These are phyloP conservation scores for Portunus trituberculatus DNA, from an alignment of 1,140 invertebrate species.

Conservation along the genomic window DNA sequence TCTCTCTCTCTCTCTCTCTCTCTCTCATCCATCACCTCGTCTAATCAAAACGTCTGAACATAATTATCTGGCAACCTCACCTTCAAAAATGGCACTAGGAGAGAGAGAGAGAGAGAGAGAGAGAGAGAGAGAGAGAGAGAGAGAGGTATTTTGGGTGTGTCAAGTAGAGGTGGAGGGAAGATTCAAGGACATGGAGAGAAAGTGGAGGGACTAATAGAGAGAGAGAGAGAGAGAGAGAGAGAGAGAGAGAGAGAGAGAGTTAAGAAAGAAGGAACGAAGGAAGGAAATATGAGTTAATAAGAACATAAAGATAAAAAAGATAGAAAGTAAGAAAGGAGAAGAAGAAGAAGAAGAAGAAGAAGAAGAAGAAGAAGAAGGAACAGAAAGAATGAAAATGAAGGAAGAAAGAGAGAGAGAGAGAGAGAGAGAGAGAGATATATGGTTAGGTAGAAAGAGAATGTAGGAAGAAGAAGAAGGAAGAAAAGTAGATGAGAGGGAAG, in stretches of 20 bases:
- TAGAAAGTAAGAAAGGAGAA: neutral
- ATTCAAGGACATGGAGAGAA: too few species aligned
- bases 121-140: too few species aligned
- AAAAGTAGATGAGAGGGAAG: neutral
- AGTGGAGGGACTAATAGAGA: too few species aligned
- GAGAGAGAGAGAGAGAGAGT: too few species aligned
- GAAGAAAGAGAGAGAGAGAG: constrained; percentile 28
- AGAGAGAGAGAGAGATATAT: neutral
- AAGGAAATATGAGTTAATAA: neutral
- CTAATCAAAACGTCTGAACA: neutral
- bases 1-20: neutral
- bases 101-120: neutral
- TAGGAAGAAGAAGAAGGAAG: neutral
- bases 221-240: too few species aligned
- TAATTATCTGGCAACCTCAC: too few species aligned
- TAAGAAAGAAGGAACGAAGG: neutral
- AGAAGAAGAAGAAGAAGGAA: neutral
- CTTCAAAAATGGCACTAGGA: neutral
- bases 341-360: constrained; percentile 38
- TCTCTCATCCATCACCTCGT: neutral
- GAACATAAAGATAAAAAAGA: too few species aligned
- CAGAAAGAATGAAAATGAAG: neutral
- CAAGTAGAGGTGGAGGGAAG: too few species aligned
- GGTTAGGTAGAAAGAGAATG: neutral
- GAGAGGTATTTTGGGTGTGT: too few species aligned